Evolutionary conservation across 2,888 invertebrate species (phyloP), one percentile per base, ranked within the genome.

Genomic region (Caenorhabditis sp.): DNA sequence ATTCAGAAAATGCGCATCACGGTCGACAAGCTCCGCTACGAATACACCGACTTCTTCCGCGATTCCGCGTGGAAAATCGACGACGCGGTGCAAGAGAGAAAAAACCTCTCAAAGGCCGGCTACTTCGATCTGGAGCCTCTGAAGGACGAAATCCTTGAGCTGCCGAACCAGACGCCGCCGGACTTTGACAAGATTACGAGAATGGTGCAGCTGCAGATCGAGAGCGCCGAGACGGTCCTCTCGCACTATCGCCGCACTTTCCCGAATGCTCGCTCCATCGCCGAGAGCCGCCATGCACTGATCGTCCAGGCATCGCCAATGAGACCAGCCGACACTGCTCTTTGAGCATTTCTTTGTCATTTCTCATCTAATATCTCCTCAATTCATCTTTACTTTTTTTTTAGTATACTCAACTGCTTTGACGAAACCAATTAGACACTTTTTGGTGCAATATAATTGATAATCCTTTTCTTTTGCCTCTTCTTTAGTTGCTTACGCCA

Each of bases 61-160:
- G 32, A 45, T 8, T 65, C 63, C 6, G 43, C 55, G 7, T 65
- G 27, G 20, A 22, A 35, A 17, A 17, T 65, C n/a, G 63, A 65
- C 37, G 17, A 35, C 0, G 15, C 7, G 6, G 63, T 65, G 2
- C 53, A 32, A 17, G 26, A 35, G 35, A 20, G 63, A 9, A 65
- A 65, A 9, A 26, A 45, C 7, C 35, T 53, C 11, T 32, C 53
- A 1, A 26, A 13, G 4, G 13, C 11, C 1, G 63, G 43, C 4
- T 59, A 37, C 48, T 35, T 26, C 9, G 48, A 15, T 13, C 17
- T 59, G 15, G 43, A 37, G 11, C 26, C 8, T 8, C n/a, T 59
- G 9, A 59, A 26, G 24, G 46, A 46, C 46, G 24, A n/a, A 6
- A 22, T 45, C 15, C 45, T 27, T 0, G 20, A 9, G 0, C 7